Base-by-base conservation (phyloP, 2,888 invertebrate species). In the Malacosoma neustria region DNA sequence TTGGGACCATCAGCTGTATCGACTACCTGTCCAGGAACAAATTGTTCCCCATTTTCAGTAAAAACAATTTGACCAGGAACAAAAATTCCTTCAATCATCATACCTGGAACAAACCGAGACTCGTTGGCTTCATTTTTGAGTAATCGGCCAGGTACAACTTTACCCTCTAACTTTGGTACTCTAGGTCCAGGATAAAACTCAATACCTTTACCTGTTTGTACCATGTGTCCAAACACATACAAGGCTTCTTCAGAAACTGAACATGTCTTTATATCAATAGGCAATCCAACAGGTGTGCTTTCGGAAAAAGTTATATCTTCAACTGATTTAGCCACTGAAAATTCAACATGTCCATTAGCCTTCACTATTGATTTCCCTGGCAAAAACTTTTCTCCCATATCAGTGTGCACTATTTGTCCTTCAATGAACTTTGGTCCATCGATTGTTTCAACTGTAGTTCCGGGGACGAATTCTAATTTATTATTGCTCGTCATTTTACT, bases 1-100 rank as follows among this genome's bases (percentile, higher is more conserved):
- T 92, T 92, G 0, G 90, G 89, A 13, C 90, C 89, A 49, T 89
- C 89, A 34, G 87, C 80, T 2, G 91, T 91, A 51, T 91, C 90
- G n/a, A 92, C 89, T 0, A 92, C 90, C 74, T 91, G 91, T 0
- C 92, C 92, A 0, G 91, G 90, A 3, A 92, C 89, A 55, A 92
- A 92, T 48, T 91, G 90, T 49, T 91, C 90, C 3, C 91, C 91
- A 41, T 88, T 88, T 57, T 91, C 90, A 4, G 91, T 91, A 51
- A 87, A 88, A 0, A 92, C 90, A 43, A 89, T 87, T 73, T 92
- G 91, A 2, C 92, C 92, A 0, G 91, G 90, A 11, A 91, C 85
- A 54, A 92, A 92, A 38, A 89, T 87, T 31, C 89, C 89, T 53
- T 90, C 89, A 0, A 89, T 87, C 86, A 91, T 89, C 56, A 89